Conservation (phyloP, 1,140 invertebrate genomes). For the Lamellibrachia luymesi region DNA sequence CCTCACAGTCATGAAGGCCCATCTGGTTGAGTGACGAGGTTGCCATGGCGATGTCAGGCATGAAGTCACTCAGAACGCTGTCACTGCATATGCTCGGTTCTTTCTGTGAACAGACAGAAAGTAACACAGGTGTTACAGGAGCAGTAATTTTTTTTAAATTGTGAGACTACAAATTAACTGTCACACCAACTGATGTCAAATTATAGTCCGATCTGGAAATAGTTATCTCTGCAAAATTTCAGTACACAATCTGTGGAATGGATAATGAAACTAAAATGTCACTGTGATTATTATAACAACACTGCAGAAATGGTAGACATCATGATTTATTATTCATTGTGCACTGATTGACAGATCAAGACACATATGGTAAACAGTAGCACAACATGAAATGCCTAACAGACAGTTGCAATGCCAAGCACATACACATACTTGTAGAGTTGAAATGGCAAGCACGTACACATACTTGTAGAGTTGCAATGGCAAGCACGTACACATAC, state of each 20-base stretch:
- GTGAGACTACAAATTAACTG: neutral
- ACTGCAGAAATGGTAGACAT: no score
- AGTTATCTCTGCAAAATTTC: neutral
- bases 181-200: neutral
- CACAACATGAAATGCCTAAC: no score
- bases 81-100: slow-evolving; percentile 66
- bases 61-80: slow-evolving; percentile 74
- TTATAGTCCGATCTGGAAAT: neutral
- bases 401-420: no score
- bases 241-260: neutral
- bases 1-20: slow-evolving; percentile 64
- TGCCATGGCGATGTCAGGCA: slow-evolving; percentile 87
- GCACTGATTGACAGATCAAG: no score
- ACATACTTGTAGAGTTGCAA: no score
- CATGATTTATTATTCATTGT: no score
- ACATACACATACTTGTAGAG: no score
- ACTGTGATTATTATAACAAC: no score
- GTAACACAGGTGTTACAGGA: neutral
- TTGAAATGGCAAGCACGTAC: no score
- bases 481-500: no score
- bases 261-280: neutral
- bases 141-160: neutral
- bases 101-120: slow-evolving; percentile 49
- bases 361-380: no score
- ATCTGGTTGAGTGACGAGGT: slow-evolving; percentile 72